phyloP scores from a whole-genome alignment of 1,140 invertebrate species.

The Aphelenchoides besseyi region DNA sequence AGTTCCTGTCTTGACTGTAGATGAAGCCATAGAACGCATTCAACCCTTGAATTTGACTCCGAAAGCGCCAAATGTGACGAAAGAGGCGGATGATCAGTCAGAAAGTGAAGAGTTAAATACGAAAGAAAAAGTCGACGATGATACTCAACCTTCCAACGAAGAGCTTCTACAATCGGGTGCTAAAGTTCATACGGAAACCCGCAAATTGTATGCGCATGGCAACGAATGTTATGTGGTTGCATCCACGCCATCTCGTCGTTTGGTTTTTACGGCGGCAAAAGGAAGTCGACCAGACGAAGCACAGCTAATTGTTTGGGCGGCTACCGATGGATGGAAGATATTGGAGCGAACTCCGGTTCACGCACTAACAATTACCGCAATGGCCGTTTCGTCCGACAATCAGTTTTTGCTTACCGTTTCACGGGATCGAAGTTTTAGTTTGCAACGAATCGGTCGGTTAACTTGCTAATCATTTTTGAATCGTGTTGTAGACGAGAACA shows the following conservation, averaged over 20 bases:
- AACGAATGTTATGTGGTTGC: slow-evolving; percentile 18
- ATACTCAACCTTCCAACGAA: not conserved
- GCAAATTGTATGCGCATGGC: slow-evolving; percentile 20
- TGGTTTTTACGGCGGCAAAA: slow-evolving; percentile 19
- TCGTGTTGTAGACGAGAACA: slow-evolving; percentile 2
- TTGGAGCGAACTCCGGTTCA: not conserved
- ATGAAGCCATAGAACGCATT: slow-evolving; percentile 18
- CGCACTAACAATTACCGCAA: not conserved
- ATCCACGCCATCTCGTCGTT: not conserved
- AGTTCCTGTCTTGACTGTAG: not conserved
- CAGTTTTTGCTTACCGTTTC: slow-evolving; percentile 16
- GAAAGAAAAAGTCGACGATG: not conserved
- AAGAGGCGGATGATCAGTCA: not conserved
- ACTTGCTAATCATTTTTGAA: not conserved
- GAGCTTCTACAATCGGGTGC: slow-evolving; percentile 17
- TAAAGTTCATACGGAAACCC: not conserved
- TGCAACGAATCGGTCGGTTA: slow-evolving; percentile 4
- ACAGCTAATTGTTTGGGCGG: slow-evolving; percentile 19
- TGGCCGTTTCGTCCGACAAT: not conserved
- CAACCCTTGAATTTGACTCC: slow-evolving; percentile 21
- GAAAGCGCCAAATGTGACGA: too few relatives aligned
- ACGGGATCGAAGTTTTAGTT: slow-evolving; percentile 6
- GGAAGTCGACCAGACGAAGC: slow-evolving; percentile 18
- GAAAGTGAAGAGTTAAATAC: not conserved
- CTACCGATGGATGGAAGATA: slow-evolving; percentile 5